These are phyloP conservation scores for Bufo bufo DNA, from an alignment of 2,113 vertebrate genomes.

Conservation along the genomic window DNA sequence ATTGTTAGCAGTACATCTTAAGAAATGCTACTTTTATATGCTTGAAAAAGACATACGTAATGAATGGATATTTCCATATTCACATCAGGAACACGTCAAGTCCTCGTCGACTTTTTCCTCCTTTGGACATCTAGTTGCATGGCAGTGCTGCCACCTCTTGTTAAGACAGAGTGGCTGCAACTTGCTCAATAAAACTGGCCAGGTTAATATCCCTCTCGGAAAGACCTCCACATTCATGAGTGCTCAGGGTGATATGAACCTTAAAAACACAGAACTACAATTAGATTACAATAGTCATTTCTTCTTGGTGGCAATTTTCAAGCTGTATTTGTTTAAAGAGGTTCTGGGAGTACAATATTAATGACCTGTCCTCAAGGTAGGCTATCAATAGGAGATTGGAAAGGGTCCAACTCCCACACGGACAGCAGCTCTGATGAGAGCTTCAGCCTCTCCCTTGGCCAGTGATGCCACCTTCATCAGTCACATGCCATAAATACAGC, in stretches of 20 bases:
- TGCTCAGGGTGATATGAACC: slow-evolving; percentile 89
- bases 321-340: no score
- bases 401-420: no score
- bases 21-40: not conserved
- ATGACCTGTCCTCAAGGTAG: no score
- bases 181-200: slow-evolving; percentile 88
- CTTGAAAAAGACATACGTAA: not conserved
- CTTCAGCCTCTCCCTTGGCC: no score
- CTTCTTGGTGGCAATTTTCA: no score
- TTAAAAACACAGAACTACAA: slow-evolving; percentile 61
- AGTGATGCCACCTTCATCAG: no score
- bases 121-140: not conserved
- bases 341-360: no score
- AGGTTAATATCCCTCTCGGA: slow-evolving; percentile 85
- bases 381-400: no score
- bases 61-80: not conserved
- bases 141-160: not conserved
- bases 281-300: no score
- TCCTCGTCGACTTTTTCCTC: not conserved
- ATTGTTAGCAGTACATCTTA: no score
- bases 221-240: slow-evolving; percentile 85
- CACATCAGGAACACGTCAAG: not conserved
- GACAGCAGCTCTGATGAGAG: no score
- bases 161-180: slow-evolving; percentile 74
- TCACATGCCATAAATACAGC: no score